Percentiles rank a stretch among this genome's conserved stretches.
These are phyloP conservation scores for Leptogaster cylindrica DNA, from an alignment of 2,888 invertebrate genomes.

Conservation along the genomic window DNA sequence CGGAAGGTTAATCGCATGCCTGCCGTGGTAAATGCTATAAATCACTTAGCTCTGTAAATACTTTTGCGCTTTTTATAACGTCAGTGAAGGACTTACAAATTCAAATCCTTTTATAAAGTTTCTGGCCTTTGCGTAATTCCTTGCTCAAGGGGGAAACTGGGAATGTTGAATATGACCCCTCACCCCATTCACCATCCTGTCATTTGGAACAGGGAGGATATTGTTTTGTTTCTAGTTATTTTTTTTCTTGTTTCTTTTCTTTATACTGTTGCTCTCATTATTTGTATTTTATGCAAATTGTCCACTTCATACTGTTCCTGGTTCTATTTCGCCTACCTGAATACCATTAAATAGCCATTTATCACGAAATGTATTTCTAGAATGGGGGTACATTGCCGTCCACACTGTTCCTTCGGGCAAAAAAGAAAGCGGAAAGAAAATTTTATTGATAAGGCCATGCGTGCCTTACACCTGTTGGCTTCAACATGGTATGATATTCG, in stretches of 20 bases:
- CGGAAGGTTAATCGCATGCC: background rate
- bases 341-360: slow-evolving; percentile 4
- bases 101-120: background rate
- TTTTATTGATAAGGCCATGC: background rate
- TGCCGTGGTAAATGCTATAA: background rate
- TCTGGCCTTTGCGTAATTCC: background rate
- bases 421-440: background rate
- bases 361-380: background rate
- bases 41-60: background rate
- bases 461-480: slow-evolving; percentile 4
- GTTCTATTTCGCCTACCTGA: background rate
- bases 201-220: background rate
- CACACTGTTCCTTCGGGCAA: background rate
- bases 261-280: slow-evolving; percentile 2
- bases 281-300: slow-evolving; percentile 2
- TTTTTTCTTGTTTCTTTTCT: background rate
- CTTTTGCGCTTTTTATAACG: background rate
- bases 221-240: too few species aligned
- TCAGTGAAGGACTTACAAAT: background rate
- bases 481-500: background rate
- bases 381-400: too few species aligned
- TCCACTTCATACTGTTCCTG: background rate
- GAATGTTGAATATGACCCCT: background rate
- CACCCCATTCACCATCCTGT: background rate
- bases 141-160: too few species aligned